Conservation (phyloP, 2,888 invertebrate genomes). For the Caenorhabditis sp. region DNA sequence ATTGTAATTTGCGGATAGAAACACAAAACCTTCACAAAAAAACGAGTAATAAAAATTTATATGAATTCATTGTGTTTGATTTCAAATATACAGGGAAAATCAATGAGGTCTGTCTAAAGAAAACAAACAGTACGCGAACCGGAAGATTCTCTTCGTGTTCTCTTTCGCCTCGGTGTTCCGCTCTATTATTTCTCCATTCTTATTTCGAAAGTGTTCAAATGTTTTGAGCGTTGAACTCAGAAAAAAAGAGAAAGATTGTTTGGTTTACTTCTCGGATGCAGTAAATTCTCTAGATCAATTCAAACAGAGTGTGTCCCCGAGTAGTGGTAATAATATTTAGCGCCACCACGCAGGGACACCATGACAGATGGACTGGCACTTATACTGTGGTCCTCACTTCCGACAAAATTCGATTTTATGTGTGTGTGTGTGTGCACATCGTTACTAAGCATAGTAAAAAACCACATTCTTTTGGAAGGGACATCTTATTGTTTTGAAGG, state of each 20-base stretch:
- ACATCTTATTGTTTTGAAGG: too few species aligned
- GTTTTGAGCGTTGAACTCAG: too few species aligned
- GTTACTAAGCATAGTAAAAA: too few species aligned
- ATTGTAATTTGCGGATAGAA: constrained; percentile 24
- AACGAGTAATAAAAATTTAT: constrained; percentile 33
- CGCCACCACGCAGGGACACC: not conserved
- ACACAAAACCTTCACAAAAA: constrained; percentile 28
- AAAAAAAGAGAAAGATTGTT: not conserved
- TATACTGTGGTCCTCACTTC: not conserved
- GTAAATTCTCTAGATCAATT: not conserved
- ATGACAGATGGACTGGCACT: not conserved
- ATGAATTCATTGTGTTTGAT: not conserved
- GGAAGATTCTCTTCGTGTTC: not conserved
- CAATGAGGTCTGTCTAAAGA: not conserved
- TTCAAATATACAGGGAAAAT: not conserved
- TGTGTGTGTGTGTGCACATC: not conserved
- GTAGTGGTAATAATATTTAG: not conserved
- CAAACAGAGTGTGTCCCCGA: not conserved
- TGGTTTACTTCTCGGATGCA: not conserved
- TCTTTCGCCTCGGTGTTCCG: not conserved
- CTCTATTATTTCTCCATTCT: not conserved
- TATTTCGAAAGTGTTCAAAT: not conserved
- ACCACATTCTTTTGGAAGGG: too few species aligned
- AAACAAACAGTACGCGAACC: not conserved
- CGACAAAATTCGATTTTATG: not conserved